These are phyloP conservation scores for Thomomys bottae DNA, from an alignment of 2,113 vertebrate genomes.

Conservation along the genomic window DNA sequence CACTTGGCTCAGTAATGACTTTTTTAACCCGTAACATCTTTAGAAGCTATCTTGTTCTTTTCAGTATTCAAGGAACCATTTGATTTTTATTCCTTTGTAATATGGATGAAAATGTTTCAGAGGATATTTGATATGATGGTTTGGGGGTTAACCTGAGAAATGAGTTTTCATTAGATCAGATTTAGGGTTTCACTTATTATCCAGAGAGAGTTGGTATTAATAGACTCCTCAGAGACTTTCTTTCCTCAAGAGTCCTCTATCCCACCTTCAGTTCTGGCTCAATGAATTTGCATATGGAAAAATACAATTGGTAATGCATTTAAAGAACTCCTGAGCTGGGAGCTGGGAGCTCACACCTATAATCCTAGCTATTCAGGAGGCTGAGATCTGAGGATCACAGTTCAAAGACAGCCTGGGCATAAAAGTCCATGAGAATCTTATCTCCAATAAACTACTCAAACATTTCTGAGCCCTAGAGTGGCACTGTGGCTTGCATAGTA, in stretches of 20 bases:
- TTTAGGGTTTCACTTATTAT: neutral
- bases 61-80: neutral
- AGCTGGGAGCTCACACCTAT: too few species aligned
- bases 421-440: too few species aligned
- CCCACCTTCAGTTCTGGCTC: neutral
- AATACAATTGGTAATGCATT: neutral
- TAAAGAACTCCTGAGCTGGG: neutral
- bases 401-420: too few species aligned
- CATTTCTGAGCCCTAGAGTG: too few species aligned
- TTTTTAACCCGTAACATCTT: neutral
- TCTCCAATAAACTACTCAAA: too few species aligned
- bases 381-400: too few species aligned
- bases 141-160: neutral
- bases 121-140: neutral
- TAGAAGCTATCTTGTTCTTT: neutral
- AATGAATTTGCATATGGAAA: neutral
- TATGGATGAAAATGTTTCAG: neutral
- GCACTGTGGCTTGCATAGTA: too few species aligned
- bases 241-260: slow-evolving; percentile 3
- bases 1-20: too few species aligned
- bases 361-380: too few species aligned
- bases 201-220: neutral
- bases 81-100: neutral
- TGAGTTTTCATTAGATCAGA: neutral
- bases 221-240: neutral